Evolutionary conservation across 1,140 invertebrate genomes (phyloP).

Genomic region (Hyphantria cunea): DNA sequence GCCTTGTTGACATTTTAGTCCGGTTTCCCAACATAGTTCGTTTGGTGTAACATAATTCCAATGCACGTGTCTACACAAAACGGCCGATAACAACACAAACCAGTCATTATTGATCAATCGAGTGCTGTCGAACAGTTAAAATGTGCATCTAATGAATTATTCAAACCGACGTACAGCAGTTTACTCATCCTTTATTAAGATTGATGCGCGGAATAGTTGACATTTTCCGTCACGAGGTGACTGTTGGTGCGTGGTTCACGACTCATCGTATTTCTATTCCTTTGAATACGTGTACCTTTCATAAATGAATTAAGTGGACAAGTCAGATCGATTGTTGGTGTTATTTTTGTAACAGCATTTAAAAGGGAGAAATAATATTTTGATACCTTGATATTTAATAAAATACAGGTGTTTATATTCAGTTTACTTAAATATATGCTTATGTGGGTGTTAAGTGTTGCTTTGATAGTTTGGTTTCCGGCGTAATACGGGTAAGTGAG

Average conservation of each 20-base stretch:
- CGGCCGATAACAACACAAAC: background rate
- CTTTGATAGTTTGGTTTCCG: too few species aligned
- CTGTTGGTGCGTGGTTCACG: conserved; percentile 9
- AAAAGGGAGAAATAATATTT: background rate
- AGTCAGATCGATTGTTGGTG: background rate
- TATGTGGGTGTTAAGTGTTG: too few species aligned
- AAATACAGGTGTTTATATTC: too few species aligned
- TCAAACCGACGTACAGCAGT: background rate
- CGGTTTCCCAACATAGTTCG: background rate
- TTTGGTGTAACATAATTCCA: background rate
- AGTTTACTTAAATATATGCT: too few species aligned
- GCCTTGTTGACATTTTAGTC: too few species aligned
- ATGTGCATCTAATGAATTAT: conserved; percentile 4
- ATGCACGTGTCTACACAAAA: conserved; percentile 7
- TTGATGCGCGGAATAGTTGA: conserved; percentile 9
- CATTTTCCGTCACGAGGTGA: conserved; percentile 23
- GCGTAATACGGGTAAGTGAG: too few species aligned
- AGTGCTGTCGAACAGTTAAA: background rate
- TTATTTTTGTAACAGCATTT: background rate
- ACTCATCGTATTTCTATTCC: conserved; percentile 15
- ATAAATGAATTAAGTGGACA: background rate
- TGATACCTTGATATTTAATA: too few species aligned
- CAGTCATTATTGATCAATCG: conserved; percentile 6
- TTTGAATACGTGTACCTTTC: background rate
- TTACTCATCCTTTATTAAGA: conserved; percentile 21